Base-by-base conservation (phyloP, 2,888 invertebrate genomes). In the Rhamphomyia laevipes region DNA sequence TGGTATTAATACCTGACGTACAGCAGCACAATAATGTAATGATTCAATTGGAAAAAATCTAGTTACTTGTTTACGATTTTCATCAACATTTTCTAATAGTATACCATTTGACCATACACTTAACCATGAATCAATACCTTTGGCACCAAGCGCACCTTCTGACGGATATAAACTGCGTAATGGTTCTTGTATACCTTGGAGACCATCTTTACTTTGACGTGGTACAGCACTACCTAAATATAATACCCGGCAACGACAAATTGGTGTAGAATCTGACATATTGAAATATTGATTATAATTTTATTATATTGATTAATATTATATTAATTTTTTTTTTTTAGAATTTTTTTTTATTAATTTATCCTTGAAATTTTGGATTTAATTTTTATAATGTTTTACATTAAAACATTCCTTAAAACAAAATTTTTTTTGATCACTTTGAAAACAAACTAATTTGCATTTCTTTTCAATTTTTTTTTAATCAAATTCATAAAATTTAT, bases 31-130 rank as follows among this genome's bases (percentile, higher is more conserved):
- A 65, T 96, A 96, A 65, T 95, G 95, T 61, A 95, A 74, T 53
- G 90, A 86, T 64, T 94, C 91, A 59, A 96, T 95, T 5, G 94
- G 94, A 67, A 95, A 95, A 74, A 96, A 95, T 60, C 94, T 78
- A 40, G 93, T 92, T 55, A 95, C 88, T 68, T 92, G 85, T 69
- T 92, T 88, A 53, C 91, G 86, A 66, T 91, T 86, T 72, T 95
- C 95, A 68, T 95, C 95, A 31, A 95, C 89, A 70, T 97, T 97
- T 74, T 97, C 95, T 57, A 99, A 68, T 45, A 91, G 71, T 56
- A 99, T 83, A 45, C 97, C 97, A 67, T 95, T 95, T 55, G 91
- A 91, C 90, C 94, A 95, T 46, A 99, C 93, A 58, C 92, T 92
- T 48, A 97, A 76, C 92, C 94, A 94, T 57, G 95, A 91, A 73